phyloP scores from a whole-genome alignment of 2,797 vertebrate species.

The Sebastes iracundus region DNA sequence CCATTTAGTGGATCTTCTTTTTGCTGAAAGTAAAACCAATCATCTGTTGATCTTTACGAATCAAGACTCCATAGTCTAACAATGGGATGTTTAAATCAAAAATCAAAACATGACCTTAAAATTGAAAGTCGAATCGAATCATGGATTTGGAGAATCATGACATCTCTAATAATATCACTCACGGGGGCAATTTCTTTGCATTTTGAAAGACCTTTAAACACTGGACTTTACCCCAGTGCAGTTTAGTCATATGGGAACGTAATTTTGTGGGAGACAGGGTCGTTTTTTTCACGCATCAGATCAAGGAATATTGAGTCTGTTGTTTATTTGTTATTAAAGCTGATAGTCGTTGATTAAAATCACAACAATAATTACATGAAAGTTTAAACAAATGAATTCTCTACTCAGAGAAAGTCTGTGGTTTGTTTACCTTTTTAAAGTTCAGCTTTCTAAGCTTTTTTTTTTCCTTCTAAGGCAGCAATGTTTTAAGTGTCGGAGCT shows the following conservation, averaged over 20 bases:
- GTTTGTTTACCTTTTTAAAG: conserved; percentile 24
- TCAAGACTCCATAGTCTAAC: too few species aligned
- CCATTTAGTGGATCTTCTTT: too few species aligned
- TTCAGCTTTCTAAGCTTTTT: background rate
- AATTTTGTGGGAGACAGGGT: background rate
- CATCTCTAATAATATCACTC: background rate
- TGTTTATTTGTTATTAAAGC: background rate
- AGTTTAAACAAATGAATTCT: background rate
- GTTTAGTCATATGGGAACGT: background rate
- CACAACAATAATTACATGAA: background rate
- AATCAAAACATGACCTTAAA: too few species aligned
- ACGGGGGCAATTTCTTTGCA: background rate
- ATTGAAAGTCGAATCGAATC: too few species aligned
- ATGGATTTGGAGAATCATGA: too few species aligned
- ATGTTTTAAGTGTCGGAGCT: conserved; percentile 42
- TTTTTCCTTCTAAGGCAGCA: conserved; percentile 20
- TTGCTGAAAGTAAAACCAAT: too few species aligned
- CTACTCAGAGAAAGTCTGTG: background rate
- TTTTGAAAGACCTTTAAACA: too few species aligned
- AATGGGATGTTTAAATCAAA: too few species aligned
- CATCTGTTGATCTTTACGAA: too few species aligned
- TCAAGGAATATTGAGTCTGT: background rate
- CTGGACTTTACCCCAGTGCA: background rate
- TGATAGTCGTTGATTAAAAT: background rate
- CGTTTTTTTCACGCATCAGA: background rate